Conservation (phyloP, 64 coral and sea anemone genomes). For the Anthopleura sola region DNA sequence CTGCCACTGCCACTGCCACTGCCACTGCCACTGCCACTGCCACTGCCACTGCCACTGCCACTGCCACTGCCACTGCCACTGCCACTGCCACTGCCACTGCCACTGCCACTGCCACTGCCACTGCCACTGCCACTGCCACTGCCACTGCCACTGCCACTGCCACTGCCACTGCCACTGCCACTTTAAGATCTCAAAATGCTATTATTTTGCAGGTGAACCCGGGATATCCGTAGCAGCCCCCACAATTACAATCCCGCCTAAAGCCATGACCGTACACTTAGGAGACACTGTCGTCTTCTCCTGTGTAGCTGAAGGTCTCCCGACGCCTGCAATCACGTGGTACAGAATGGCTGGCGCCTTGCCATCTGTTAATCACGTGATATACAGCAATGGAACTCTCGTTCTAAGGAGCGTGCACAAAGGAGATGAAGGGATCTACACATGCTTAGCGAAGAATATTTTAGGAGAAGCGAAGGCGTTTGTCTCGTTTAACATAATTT, state of each 20-base stretch:
- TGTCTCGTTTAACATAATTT: neutral
- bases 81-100: neutral
- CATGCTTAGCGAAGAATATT: constrained; percentile 45
- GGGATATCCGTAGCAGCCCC: constrained; percentile 31
- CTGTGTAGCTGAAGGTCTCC: constrained; percentile 41
- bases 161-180: neutral
- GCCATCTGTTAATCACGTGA: constrained; percentile 61
- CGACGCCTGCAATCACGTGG: constrained; percentile 40
- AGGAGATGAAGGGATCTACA: constrained; percentile 40
- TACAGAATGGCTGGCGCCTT: constrained; percentile 25
- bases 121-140: neutral
- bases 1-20: neutral
- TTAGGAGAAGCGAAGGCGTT: constrained; percentile 28
- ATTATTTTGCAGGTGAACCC: constrained; percentile 9
- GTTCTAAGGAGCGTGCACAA: constrained; percentile 12
- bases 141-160: neutral
- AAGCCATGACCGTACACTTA: neutral
- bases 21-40: no score
- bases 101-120: neutral
- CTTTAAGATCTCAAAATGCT: neutral
- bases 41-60: neutral
- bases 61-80: neutral
- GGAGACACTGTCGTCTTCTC: constrained; percentile 13
- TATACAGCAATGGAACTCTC: constrained; percentile 45
- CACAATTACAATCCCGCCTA: constrained; percentile 24